Evolutionary conservation across 1,140 invertebrate species (phyloP).

Genomic region (Drosophila varians): DNA sequence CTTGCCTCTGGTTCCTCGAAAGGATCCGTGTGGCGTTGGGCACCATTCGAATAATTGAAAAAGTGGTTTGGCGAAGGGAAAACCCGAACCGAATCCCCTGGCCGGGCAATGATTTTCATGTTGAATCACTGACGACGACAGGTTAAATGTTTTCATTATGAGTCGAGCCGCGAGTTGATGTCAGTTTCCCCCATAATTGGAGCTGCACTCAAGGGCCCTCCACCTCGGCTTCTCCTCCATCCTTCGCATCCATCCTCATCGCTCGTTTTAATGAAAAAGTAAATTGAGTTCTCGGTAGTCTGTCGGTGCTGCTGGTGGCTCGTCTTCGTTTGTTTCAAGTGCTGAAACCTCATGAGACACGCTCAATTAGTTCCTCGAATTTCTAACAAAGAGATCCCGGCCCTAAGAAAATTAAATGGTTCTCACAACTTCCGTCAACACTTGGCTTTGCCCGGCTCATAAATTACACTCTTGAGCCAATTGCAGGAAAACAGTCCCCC

Average conservation of each 20-base stretch:
- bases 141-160: conserved; percentile 83
- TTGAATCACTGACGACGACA: conserved; percentile 68
- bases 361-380: conserved; percentile 72
- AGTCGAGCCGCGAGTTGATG: conserved; percentile 57
- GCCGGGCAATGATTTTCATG: conserved; percentile 53
- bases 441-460: conserved; percentile 33
- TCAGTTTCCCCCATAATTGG: conserved; percentile 73
- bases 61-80: conserved; percentile 42
- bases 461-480: conserved; percentile 61
- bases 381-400: conserved; percentile 21
- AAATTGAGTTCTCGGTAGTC: conserved; percentile 70
- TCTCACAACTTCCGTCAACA: conserved; percentile 56
- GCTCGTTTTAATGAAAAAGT: conserved; percentile 53
- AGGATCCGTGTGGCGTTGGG: conserved; percentile 44
- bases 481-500: conserved; percentile 16
- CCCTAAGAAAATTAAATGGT: conserved; percentile 39
- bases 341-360: conserved; percentile 43
- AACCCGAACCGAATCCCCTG: conserved; percentile 13
- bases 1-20: conserved; percentile 58
- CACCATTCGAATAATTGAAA: conserved; percentile 62
- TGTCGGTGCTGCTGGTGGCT: conserved; percentile 18
- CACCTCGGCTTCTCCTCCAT: conserved; percentile 27
- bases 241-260: conserved; percentile 24
- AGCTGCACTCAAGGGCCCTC: conserved; percentile 73
- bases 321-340: conserved; percentile 42